Evolutionary conservation across 2,113 vertebrate species (phyloP).

Genomic region (Marcusenius ussheri): DNA sequence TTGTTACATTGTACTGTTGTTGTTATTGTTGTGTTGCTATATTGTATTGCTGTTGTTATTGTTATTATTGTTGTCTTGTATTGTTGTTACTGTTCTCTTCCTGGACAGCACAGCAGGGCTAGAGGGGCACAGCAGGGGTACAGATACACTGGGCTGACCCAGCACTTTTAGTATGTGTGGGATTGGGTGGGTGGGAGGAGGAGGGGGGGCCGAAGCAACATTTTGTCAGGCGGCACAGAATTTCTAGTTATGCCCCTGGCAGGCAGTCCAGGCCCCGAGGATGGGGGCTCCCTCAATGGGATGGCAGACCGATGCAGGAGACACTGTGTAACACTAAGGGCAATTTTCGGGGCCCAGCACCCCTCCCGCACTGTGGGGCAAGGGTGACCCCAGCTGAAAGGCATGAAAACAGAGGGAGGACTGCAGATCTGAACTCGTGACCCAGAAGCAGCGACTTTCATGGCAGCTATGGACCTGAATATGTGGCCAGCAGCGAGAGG

Average conservation of each 20-base stretch:
- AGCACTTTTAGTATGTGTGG: no score
- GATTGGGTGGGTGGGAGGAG: no score
- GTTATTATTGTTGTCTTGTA: neutral
- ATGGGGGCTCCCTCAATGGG: neutral
- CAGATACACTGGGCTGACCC: no score
- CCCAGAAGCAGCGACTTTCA: neutral
- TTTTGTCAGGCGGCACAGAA: no score
- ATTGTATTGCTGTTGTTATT: no score
- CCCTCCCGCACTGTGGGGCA: neutral
- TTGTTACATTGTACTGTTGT: no score
- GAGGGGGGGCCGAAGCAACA: no score
- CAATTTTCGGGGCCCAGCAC: neutral
- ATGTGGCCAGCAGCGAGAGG: neutral
- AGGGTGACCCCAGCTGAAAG: neutral
- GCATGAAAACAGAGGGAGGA: neutral
- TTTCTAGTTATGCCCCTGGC: neutral
- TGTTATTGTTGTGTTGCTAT: no score
- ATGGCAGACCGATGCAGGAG: neutral
- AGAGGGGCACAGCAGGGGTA: no score
- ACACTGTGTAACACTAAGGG: neutral
- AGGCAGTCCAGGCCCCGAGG: neutral
- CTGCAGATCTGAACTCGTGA: neutral
- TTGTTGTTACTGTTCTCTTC: neutral
- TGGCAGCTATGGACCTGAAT: neutral
- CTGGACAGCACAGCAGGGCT: no score